Base-by-base conservation (phyloP, 2,113 vertebrate species). In the Zosterops japonicus region DNA sequence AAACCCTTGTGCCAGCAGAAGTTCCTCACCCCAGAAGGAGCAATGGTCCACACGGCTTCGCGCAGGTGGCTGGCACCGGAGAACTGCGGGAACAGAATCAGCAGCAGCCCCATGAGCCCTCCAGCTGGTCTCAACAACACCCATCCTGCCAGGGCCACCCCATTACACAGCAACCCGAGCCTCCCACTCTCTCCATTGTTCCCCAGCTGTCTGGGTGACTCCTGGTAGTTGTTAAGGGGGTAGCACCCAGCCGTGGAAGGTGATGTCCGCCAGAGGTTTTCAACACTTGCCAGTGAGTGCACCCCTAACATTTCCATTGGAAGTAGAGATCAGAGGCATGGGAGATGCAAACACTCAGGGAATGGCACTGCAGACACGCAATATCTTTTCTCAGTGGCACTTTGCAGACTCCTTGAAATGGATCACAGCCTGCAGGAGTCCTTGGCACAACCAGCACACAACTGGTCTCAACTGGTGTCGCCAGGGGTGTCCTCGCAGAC, bases 1-100 rank as follows among this genome's bases (percentile, higher is more conserved):
- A 36, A 67, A 28, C 9, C 28, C 65, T 29, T 0, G 0, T 0
- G 1, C 17, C 71, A 56, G 65, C 28, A 47, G 0, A 14, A 35
- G 46, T 19, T 69, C 84, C 91, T 96, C 83, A 97, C 96, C 96
- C 46, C 90, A 10, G 75, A 2, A 42, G 95, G 81, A 50, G 52
- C 1, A 0, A 94, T 53, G 56, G 33, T 4, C 8, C 3, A 1
- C 56, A 95, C 15, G 46, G 90, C 89, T 16, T 95, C 90, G 0
- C 16, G 88, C 64, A 97, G 78, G 3, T 2, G 42, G 41, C 20
- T 52, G 72, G 96, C 94, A 11, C 79, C 42, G 0, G 97, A 90
- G 90, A 95, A 95, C 96, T 97, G 93, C 5, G 4, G 68, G 72
- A 11, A 79, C 17, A 82, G 33, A 75, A 81, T 36, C 13, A 13